phyloP scores from a whole-genome alignment of 1,140 invertebrate species.

The Melipona quadrifasciata region DNA sequence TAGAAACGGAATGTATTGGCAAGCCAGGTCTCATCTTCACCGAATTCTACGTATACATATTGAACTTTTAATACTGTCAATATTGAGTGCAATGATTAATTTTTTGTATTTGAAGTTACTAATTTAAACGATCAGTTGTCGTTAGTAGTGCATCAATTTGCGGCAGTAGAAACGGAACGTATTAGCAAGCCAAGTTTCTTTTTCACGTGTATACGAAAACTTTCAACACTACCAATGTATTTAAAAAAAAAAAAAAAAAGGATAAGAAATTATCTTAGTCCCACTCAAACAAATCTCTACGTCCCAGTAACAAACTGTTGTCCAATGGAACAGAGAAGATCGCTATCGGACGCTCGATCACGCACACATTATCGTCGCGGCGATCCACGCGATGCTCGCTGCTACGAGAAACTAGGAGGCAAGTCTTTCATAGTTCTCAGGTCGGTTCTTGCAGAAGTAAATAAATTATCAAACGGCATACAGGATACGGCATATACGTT shows the following conservation, averaged over 20 bases:
- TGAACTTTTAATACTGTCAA: too few relatives aligned
- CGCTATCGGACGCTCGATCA: constrained; percentile 3
- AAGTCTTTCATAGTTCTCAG: neutral
- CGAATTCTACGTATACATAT: too few relatives aligned
- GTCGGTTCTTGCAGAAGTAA: neutral
- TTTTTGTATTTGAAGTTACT: too few relatives aligned
- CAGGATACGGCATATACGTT: neutral
- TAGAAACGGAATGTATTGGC: too few relatives aligned
- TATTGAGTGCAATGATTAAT: too few relatives aligned
- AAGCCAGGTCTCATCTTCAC: too few relatives aligned
- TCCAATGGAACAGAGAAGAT: neutral
- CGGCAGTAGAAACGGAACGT: too few relatives aligned
- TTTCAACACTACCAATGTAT: neutral
- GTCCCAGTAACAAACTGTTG: neutral
- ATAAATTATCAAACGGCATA: constrained; percentile 5
- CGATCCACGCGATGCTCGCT: neutral
- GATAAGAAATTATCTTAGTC: neutral
- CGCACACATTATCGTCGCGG: neutral
- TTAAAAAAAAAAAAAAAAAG: neutral
- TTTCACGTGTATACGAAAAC: too few relatives aligned
- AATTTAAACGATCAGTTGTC: too few relatives aligned
- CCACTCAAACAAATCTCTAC: neutral
- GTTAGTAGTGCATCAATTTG: too few relatives aligned
- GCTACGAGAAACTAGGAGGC: neutral
- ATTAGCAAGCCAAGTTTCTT: too few relatives aligned